Evolutionary conservation across 2,888 invertebrate genomes (phyloP).

Genomic region (Cybosia mesomella): DNA sequence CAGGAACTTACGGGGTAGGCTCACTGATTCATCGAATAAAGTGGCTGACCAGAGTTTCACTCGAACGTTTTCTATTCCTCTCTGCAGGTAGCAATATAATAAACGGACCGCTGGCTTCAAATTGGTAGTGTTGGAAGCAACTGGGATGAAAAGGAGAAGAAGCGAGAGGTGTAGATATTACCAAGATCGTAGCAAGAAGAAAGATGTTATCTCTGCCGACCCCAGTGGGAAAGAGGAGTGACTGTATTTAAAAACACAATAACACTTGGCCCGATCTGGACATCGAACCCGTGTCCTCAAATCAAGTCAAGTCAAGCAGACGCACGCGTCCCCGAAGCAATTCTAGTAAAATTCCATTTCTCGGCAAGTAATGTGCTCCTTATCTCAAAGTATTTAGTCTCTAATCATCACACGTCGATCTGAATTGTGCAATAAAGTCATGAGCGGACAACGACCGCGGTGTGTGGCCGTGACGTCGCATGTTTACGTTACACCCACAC

Average conservation of each 20-base stretch:
- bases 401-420: constrained; percentile 46
- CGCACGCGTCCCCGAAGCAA: neutral
- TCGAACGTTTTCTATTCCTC: neutral
- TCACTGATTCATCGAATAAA: neutral
- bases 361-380: neutral
- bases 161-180: too few species aligned
- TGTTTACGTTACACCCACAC: constrained; percentile 37
- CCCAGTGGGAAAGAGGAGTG: neutral
- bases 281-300: neutral
- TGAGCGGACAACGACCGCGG: constrained; percentile 47
- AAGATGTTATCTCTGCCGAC: neutral
- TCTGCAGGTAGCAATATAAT: too few species aligned
- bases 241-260: neutral
- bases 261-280: neutral
- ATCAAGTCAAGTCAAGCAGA: neutral
- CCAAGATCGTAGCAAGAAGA: too few species aligned
- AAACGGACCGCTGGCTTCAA: too few species aligned
- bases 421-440: constrained; percentile 38
- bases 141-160: too few species aligned
- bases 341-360: neutral
- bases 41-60: neutral
- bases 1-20: neutral
- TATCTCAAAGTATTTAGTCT: constrained; percentile 22
- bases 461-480: constrained; percentile 39
- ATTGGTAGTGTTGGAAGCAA: too few species aligned